Base-by-base conservation (phyloP, 1,140 invertebrate genomes). In the Microplitis demolitor region DNA sequence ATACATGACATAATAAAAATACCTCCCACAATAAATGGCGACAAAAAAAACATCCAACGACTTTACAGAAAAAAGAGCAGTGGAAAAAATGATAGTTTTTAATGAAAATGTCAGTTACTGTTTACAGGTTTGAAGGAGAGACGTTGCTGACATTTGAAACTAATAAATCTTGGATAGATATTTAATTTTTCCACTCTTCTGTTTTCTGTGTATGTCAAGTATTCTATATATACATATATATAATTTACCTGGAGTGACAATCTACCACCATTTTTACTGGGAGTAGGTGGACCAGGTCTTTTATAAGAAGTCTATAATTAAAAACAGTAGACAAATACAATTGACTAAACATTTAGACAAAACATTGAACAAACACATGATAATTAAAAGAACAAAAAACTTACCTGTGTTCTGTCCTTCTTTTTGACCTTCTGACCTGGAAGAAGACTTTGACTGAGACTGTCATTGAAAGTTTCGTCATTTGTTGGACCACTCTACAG, bases 231-330 rank as follows among this genome's bases (percentile, higher is more conserved):
- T n/a, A n/a, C n/a, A n/a, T n/a, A n/a, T n/a, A n/a, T n/a, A 34
- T 61, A 24, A 33, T 24, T 80, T 74, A 88, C 90, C 84, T 89
- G 90, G 76, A 88, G 86, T 74, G 92, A 94, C 9, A 91, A 79
- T 73, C 92, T 87, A 1, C 92, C 92, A n/a, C 92, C 93, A 82
- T 94, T 92, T 85, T 94, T 94, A 84, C 93, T 94, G 3, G 93
- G 94, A 5, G 94, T 95, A 11, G 93, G 93, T 58, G 93, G 94
- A 4, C 93, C 94, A 1, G 94, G 94, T 82, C 91, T 92, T 86
- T 94, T 94, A 82, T 95, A 95, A 0, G 92, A 90, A 0, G 92
- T 92, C 80, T 90, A 81, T 66, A 83, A 86, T 9, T 66, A 53
- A 69, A 72, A 39, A 73, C 11, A 78, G 74, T 69, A 9, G 74